Percentiles rank a stretch among this genome's conserved stretches.
These are phyloP conservation scores for Dryoscopus gambensis DNA, from an alignment of 2,113 vertebrate species.

Conservation along the genomic window DNA sequence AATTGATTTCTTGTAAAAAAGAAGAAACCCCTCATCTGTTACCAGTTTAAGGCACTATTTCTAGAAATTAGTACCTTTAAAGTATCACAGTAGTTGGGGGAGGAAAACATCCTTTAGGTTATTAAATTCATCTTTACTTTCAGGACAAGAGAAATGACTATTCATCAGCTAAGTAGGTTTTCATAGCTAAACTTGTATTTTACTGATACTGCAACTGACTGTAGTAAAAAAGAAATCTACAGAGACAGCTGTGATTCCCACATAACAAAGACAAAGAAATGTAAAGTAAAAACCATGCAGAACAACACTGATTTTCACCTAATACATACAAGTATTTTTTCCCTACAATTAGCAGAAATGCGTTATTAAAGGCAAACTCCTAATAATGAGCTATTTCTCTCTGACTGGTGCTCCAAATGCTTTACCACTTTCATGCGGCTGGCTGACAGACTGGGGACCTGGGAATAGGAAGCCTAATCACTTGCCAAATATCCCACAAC, in stretches of 20 bases:
- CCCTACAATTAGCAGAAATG: neutral
- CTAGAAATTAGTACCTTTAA: neutral
- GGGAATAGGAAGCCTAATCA: neutral
- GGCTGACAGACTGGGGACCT: neutral
- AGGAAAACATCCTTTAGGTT: neutral
- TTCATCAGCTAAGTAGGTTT: neutral
- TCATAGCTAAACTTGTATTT: neutral
- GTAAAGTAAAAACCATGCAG: accelerated
- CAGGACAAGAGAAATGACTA: neutral
- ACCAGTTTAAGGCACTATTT: neutral
- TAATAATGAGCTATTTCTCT: neutral
- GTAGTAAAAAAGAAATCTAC: neutral
- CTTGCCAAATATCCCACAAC: conserved; percentile 1
- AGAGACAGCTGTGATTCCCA: neutral
- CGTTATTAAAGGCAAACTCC: neutral
- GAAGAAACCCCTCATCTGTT: neutral
- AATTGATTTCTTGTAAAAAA: neutral
- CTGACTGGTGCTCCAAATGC: neutral
- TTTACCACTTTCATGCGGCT: neutral
- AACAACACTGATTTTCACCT: neutral
- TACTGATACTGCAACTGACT: neutral
- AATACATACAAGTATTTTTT: accelerated
- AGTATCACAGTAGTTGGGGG: neutral
- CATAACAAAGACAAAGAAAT: neutral
- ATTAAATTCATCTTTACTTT: neutral